These are phyloP conservation scores for Agonum fuliginosum DNA, from an alignment of 2,888 invertebrate species.

Conservation along the genomic window DNA sequence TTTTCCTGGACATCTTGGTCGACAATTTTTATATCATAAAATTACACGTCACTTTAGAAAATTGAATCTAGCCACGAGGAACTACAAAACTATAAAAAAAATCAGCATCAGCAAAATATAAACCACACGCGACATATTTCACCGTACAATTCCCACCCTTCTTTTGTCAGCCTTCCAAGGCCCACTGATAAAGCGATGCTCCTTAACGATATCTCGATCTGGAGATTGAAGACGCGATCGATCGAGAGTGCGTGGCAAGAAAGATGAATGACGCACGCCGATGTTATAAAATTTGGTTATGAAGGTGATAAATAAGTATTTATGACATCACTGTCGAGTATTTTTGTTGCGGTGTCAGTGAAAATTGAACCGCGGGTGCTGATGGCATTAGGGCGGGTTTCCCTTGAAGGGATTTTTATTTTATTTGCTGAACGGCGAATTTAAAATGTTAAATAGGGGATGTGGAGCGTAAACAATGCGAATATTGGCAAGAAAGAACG, in stretches of 20 bases:
- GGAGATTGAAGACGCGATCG: neutral
- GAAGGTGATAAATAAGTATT: constrained; percentile 45
- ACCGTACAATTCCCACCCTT: neutral
- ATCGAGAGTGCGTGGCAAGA: constrained; percentile 5
- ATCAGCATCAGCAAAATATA: constrained; percentile 11
- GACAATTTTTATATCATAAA: neutral
- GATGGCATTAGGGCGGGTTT: constrained; percentile 18
- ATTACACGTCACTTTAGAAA: constrained; percentile 36
- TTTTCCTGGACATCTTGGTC: neutral
- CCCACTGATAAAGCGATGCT: constrained; percentile 33
- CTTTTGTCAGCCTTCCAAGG: neutral
- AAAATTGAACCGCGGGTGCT: neutral
- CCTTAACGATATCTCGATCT: constrained; percentile 12
- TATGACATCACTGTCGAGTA: constrained; percentile 10
- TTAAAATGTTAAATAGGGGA: constrained; percentile 3
- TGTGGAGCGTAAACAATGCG: constrained; percentile 17
- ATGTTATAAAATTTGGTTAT: constrained; percentile 43
- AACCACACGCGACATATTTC: constrained; percentile 16
- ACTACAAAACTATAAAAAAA: constrained; percentile 14
- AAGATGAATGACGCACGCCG: constrained; percentile 5
- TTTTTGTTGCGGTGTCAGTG: constrained; percentile 13
- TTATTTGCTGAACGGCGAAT: neutral
- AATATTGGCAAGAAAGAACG: too few species aligned
- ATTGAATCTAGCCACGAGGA: constrained; percentile 29
- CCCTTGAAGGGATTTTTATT: neutral